Evolutionary conservation across 2,888 invertebrate genomes (phyloP), one percentile per base, ranked within the genome.

Genomic region (Marasmarcha lunaedactyla): DNA sequence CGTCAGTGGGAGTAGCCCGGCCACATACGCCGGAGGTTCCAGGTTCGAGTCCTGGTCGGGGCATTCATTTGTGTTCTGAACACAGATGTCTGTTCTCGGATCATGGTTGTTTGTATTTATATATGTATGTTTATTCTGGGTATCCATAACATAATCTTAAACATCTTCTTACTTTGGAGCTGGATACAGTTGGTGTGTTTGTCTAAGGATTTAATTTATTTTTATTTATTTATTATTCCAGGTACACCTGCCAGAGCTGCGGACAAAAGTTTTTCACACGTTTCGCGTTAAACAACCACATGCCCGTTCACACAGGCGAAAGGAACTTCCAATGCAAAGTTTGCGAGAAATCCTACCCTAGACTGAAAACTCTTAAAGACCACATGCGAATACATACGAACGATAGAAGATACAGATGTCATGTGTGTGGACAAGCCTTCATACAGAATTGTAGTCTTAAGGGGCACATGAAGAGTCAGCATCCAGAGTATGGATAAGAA

Each of bases 381-480:
- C 61, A 64, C 35, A 63, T 47, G 45, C 14, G 44, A 14, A 49
- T 46, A 11, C 47, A 49, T 14, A 43, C 38, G 0, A 45, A 46
- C 9, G 47, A 46, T 13, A 37, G 42, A 10, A 20, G 49, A 15
- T 48, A 42, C 35, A 25, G 42, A 43, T 72, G 76, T 15, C 68
- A 73, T 15, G 60, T 74, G 10, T 79, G 79, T 45, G 81, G 73
- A 0, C 79, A 78, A 45, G 79, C 79, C 1, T 79, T 81, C 45
- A 73, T 79, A 46, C 79, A 79, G 46, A 79, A 79, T 45, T 79
- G 79, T 44, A 81, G 79, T 39, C 42, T 81, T 1, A 81, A 81
- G 42, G 77, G 77, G 0, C 79, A 79, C 39, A 67, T 81, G 65
- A 78, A 78, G 49, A 78, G 72, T 14, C 81, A 81, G 25, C 79